Base-by-base conservation (phyloP, 2,888 invertebrate species). In the Hoplodrina blanda region DNA sequence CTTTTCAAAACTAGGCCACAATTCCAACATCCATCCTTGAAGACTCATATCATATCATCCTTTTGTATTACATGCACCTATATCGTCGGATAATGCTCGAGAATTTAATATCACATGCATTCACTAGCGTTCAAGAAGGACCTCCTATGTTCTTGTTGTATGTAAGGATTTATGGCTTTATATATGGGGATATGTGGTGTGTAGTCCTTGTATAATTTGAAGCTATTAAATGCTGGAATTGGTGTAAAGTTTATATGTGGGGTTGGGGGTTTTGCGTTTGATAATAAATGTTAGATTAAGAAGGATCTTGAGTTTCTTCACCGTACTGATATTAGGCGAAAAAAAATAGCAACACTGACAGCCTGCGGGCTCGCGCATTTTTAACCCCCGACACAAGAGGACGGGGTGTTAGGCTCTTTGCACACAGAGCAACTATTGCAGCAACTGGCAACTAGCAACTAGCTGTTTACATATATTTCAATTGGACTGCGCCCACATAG, bases 51-150 rank as follows among this genome's bases (percentile, higher is more conserved):
- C 63, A 59, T 33, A 61, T 50, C 59, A 46, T 46, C 63, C 71
- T 67, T 75, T 76, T 69, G 54, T 63, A 54, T 61, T 19, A 62
- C 64, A 67, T 62, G 71, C 71, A 71, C 73, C 82, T 75, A 83
- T 84, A 82, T 59, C 60, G 52, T 54, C 19, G 82, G 84, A 84
- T 84, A 68, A 80, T 61, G 80, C 56, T 64, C 74, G 63, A 82
- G 83, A 83, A 84, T 83, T 83, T 83, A 83, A 83, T 82, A 82
- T 80, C 73, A 61, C 74, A 79, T 67, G 59, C 76, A 68, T 73
- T 64, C 70, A 69, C 59, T 20, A 46, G 37, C 33, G 52, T 15
- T 33, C 60, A 25, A 52, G 75, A 55, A 56, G 66, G 63, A 50
- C 53, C 50, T 19, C 54, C 25, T 4, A 19, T 56, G 62, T 54